phyloP scores from a whole-genome alignment of 2,113 vertebrate species.

The Platysternon megacephalum region DNA sequence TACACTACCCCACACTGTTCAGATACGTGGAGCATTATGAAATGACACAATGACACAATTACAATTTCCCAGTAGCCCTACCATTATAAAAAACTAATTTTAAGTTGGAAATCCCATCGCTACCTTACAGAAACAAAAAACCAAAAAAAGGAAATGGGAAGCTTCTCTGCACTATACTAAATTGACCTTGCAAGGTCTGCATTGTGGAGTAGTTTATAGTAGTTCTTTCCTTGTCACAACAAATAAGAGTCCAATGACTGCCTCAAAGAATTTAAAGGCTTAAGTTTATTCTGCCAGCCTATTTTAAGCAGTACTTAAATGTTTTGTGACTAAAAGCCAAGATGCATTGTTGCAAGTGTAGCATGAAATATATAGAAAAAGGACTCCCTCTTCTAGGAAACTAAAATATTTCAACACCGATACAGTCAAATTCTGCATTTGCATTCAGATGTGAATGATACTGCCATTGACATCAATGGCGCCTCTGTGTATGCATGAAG shows the following conservation, averaged over 20 bases:
- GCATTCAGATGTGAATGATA: not conserved
- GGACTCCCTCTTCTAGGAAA: not conserved
- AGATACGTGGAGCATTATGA: conserved; percentile 3
- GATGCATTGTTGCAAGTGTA: not conserved
- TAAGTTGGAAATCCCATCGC: not conserved
- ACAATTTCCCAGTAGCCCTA: conserved; percentile 34
- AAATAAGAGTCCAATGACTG: not conserved
- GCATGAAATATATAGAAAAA: not conserved
- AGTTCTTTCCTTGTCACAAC: not conserved
- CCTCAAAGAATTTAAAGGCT: not conserved
- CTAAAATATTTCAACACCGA: not conserved
- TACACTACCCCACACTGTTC: no score
- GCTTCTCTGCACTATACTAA: not conserved
- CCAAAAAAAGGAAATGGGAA: not conserved
- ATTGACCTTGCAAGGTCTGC: not conserved
- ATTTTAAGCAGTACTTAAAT: not conserved
- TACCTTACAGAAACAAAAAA: not conserved
- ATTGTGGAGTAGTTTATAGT: not conserved
- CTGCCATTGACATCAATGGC: accelerated
- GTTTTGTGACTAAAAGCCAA: not conserved
- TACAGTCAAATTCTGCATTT: not conserved
- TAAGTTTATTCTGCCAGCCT: not conserved
- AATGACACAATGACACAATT: no score
- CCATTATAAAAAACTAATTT: conserved; percentile 33
- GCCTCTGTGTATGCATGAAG: not conserved